Evolutionary conservation across 2,888 invertebrate species (phyloP).

Genomic region (Amiota minor): DNA sequence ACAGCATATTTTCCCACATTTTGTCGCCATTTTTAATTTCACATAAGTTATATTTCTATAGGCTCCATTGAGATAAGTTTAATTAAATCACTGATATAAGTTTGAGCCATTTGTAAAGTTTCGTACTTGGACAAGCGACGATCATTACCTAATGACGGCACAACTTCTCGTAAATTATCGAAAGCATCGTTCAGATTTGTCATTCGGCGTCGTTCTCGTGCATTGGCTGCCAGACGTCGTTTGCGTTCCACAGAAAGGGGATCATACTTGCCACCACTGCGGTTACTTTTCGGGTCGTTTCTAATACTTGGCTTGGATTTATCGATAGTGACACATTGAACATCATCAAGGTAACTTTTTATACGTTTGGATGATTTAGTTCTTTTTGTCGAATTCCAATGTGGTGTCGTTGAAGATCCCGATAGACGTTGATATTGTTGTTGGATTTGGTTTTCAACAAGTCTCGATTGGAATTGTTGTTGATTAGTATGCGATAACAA

Average conservation of each 20-base stretch:
- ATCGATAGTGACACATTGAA: too few species aligned
- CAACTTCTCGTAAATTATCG: constrained; percentile 81
- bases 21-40: too few species aligned
- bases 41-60: too few species aligned
- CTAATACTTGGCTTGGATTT: not conserved
- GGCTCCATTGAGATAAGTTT: constrained; percentile 73
- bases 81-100: constrained; percentile 81
- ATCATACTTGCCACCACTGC: not conserved
- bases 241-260: constrained; percentile 68
- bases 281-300: not conserved
- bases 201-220: constrained; percentile 83
- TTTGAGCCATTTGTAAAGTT: constrained; percentile 86
- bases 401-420: not conserved
- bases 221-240: constrained; percentile 82
- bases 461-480: not conserved
- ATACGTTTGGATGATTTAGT: not conserved
- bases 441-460: not conserved
- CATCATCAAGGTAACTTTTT: too few species aligned
- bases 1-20: too few species aligned
- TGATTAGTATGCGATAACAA: not conserved
- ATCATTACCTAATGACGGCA: constrained; percentile 81
- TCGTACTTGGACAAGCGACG: constrained; percentile 84
- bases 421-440: not conserved
- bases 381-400: not conserved
- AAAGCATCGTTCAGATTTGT: constrained; percentile 84